Percentiles rank a stretch among this genome's conserved stretches.
Conservation (phyloP, 2,888 invertebrate species). For the Scaptomyza cyrtandrae region DNA sequence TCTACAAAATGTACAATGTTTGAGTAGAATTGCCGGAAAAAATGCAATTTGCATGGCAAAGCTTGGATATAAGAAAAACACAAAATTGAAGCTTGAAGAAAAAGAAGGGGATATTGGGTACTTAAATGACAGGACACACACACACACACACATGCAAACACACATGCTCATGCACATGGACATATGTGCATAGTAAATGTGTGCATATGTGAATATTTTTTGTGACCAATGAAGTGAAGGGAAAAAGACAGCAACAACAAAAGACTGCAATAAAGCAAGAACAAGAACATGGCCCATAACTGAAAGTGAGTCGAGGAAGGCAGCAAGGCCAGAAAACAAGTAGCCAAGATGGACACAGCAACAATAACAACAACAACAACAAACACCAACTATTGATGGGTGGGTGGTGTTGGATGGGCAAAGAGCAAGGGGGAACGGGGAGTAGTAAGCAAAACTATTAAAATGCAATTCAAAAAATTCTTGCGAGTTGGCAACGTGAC, state of each 20-base stretch:
- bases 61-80: background rate
- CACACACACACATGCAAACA: background rate
- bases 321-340: constrained; percentile 12
- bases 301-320: background rate
- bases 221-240: constrained; percentile 34
- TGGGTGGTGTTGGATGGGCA: background rate
- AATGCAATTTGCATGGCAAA: constrained; percentile 34
- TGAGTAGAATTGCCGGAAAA: constrained; percentile 37
- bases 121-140: constrained; percentile 28
- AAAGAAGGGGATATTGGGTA: background rate
- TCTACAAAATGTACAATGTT: constrained; percentile 38
- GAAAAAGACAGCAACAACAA: background rate
- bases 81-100: background rate
- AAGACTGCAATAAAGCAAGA: background rate
- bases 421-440: background rate
- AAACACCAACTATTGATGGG: background rate
- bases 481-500: constrained; percentile 55
- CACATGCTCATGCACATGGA: background rate
- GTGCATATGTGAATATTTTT: constrained; percentile 28
- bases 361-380: constrained; percentile 2
- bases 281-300: background rate
- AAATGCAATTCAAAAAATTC: constrained; percentile 67
- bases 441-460: constrained; percentile 62
- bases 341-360: constrained; percentile 22
- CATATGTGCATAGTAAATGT: background rate